Evolutionary conservation across 2,797 vertebrate genomes (phyloP).

Genomic region (Liasis olivaceus): DNA sequence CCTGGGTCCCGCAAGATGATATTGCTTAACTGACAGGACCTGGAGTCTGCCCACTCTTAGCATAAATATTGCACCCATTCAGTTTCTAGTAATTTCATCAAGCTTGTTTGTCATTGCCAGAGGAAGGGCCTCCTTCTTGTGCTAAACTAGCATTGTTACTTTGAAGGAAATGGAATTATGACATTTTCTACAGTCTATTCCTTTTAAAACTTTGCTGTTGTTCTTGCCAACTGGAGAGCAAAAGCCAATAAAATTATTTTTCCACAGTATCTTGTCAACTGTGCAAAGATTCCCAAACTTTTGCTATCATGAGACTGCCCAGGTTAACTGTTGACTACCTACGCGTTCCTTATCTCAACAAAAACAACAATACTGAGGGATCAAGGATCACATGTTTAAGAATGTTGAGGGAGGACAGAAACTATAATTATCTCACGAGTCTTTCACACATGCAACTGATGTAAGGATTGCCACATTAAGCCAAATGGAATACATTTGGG

Average conservation of each 20-base stretch:
- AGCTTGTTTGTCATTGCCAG: neutral
- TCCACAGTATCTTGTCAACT: slow-evolving; percentile 16
- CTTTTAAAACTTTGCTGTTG: neutral
- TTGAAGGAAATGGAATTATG: slow-evolving; percentile 3
- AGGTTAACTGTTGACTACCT: neutral
- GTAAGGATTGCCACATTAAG: neutral
- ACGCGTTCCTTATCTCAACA: neutral
- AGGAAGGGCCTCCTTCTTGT: neutral
- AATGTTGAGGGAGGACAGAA: neutral
- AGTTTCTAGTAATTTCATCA: neutral
- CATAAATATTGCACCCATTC: neutral
- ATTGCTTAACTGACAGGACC: neutral
- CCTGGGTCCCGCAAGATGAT: neutral
- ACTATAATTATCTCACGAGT: neutral
- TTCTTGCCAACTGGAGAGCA: neutral
- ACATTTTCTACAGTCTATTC: neutral
- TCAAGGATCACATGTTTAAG: neutral
- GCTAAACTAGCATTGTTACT: neutral
- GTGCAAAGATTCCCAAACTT: neutral
- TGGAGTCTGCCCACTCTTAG: neutral
- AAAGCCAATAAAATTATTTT: slow-evolving; percentile 1
- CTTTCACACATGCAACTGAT: neutral
- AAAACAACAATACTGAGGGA: neutral
- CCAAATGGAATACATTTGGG: neutral
- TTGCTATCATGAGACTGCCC: neutral